Evolutionary conservation across 1,140 invertebrate species (phyloP).

Genomic region (Lasioglossum baleicum): DNA sequence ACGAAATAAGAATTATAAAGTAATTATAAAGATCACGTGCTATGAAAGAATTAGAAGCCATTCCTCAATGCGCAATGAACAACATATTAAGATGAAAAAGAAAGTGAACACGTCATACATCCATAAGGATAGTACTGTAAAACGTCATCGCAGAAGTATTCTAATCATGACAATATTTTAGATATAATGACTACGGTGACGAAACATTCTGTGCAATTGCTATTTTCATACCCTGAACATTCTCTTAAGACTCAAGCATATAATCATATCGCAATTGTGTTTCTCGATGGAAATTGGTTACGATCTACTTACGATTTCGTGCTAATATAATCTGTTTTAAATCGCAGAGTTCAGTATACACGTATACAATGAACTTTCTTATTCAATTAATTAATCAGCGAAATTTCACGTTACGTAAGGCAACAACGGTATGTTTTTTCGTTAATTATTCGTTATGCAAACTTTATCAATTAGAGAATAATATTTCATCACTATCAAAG

Average conservation of each 20-base stretch:
- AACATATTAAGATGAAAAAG: background rate
- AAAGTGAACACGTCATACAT: constrained; percentile 33
- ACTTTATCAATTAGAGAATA: background rate
- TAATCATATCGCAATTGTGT: background rate
- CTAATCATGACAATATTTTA: constrained; percentile 10
- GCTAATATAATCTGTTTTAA: background rate
- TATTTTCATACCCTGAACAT: background rate
- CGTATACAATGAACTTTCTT: background rate
- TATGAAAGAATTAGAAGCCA: background rate
- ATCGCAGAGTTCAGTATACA: background rate
- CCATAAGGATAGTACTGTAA: background rate
- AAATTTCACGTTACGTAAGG: constrained; percentile 25
- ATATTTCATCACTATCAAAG: background rate
- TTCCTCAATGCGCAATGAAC: too few relatives aligned
- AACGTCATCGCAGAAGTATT: constrained; percentile 21
- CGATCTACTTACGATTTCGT: constrained; percentile 43
- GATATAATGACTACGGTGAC: background rate
- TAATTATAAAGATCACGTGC: background rate
- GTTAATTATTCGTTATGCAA: background rate
- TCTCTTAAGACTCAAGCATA: background rate
- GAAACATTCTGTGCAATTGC: background rate
- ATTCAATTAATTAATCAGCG: background rate
- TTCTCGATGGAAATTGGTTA: constrained; percentile 39
- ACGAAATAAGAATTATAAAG: background rate
- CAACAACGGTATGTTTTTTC: background rate